Evolutionary conservation across 2,113 vertebrate species (phyloP), one percentile per base, ranked within the genome.

Genomic region (Variabilichromis moorii): DNA sequence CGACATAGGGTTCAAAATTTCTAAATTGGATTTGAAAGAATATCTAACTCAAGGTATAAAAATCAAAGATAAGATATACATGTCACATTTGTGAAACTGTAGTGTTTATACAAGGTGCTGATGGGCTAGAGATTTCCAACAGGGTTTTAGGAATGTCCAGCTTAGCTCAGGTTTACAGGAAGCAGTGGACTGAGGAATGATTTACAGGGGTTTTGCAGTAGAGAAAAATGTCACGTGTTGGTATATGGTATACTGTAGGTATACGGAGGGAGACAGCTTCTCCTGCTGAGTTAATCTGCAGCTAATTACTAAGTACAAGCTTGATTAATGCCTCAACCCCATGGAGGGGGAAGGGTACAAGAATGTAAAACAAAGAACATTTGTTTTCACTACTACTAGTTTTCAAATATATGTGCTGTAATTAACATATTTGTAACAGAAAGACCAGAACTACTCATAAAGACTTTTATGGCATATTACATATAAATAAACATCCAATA

Each of bases 301-400:
- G 80, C 19, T 91, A 90, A 94, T 66, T 81, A 57, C 86, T 84
- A 92, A 95, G 93, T 83, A 94, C 59, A 80, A 86, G 89, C 57
- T 86, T 81, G 14, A 82, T 51, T 14, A 76, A 86, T 57, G 53
- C 33, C 12, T 80, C 76, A 83, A 1, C 14, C 66, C 21, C 21
- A 3, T 33, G 21, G 24, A 42, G 59, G 31, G 66, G 80, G 33
- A 59, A 59, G 83, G 53, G 63, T 55, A 17, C 63, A 55, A 2
- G 26, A 4, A 54, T 9, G 10, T 37, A 47, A 37, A 42, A 81
- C 17, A n/a, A 33, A 63, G 14, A 59, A 59, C 80, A 45, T 57
- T 55, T 57, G 31, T 33, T 55, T 80, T 57, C 14, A 19, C 31
- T 37, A 40, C 33, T 19, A 45, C 37, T 45, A 9, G 1, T 21